Evolutionary conservation across 2,113 vertebrate genomes (phyloP).

Genomic region (Erpornis zantholeuca): DNA sequence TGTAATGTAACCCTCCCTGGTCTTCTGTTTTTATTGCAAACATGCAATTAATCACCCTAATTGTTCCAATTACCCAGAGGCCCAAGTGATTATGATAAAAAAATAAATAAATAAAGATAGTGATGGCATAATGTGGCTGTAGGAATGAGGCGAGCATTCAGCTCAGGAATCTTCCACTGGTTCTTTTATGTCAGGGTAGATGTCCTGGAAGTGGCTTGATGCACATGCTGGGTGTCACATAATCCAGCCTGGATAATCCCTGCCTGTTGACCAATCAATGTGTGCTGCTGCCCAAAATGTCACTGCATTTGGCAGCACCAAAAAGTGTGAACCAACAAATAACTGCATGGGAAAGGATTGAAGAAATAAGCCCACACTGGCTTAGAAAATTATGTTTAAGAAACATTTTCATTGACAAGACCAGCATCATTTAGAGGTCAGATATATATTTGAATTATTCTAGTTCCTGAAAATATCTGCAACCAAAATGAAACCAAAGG

Average conservation of each 20-base stretch:
- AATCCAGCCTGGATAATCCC: neutral
- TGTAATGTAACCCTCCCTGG: slow-evolving; percentile 80
- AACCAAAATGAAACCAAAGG: neutral
- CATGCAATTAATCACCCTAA: slow-evolving; percentile 90
- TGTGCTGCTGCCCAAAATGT: neutral
- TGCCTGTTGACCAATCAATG: neutral
- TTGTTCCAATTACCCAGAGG: slow-evolving; percentile 79
- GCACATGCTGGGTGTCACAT: neutral
- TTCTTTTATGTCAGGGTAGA: neutral
- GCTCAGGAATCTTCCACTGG: neutral
- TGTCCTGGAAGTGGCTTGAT: neutral
- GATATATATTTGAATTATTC: neutral
- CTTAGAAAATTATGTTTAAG: neutral
- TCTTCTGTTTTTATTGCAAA: slow-evolving; percentile 88
- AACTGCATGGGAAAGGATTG: neutral
- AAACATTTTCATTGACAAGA: neutral
- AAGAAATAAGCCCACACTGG: neutral
- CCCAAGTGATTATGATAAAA: slow-evolving; percentile 67
- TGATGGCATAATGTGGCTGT: neutral
- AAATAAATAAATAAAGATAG: slow-evolving; percentile 4
- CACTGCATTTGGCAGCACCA: neutral
- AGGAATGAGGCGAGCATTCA: neutral
- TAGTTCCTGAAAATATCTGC: neutral
- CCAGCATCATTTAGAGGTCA: neutral
- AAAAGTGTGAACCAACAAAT: neutral